Base-by-base conservation (phyloP, 2,888 invertebrate species). In the Eupithecia insigniata region DNA sequence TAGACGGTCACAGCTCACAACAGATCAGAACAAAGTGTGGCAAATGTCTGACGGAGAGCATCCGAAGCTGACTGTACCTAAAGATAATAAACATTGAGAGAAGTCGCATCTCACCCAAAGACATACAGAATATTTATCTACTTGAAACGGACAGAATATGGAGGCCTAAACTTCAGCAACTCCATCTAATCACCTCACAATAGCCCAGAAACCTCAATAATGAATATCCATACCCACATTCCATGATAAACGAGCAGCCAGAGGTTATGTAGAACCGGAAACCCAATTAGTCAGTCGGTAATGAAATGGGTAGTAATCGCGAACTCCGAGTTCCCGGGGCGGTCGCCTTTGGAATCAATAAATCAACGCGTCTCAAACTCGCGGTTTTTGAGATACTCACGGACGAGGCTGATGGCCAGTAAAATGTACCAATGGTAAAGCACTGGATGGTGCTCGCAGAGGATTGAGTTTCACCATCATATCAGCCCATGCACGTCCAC, bases 311-410 rank as follows among this genome's bases (percentile, higher is more conserved):
- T 85, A 84, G 81, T 86, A 88, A 88, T 87, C 87, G 87, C 79
- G 83, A 80, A 81, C 81, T 55, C 55, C 55, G 80, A 82, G 84
- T 83, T 86, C 82, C 81, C 83, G 77, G 79, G 82, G 84, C 84
- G 87, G 85, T 82, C 84, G 86, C 82, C 84, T 81, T 81, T 82
- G 82, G 86, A 91, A 90, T 92, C 92, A 91, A 92, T 92, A 90
- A 92, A 92, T 92, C 92, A 92, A 91, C 88, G 86, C 85, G 84
- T 89, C 88, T 90, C 90, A 88, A 90, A 90, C 87, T 82, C 79
- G 83, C 84, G 79, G 84, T 83, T 70, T 87, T 82, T 82, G 34
- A 18, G 14, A 12, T 43, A 83, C 83, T 83, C 79, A 84, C 76
- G 39, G 83, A 0, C 18, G 0, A 22, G 6, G 22, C 10, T 14